Base-by-base conservation (phyloP, 1,140 invertebrate genomes). In the Sipha flava region DNA sequence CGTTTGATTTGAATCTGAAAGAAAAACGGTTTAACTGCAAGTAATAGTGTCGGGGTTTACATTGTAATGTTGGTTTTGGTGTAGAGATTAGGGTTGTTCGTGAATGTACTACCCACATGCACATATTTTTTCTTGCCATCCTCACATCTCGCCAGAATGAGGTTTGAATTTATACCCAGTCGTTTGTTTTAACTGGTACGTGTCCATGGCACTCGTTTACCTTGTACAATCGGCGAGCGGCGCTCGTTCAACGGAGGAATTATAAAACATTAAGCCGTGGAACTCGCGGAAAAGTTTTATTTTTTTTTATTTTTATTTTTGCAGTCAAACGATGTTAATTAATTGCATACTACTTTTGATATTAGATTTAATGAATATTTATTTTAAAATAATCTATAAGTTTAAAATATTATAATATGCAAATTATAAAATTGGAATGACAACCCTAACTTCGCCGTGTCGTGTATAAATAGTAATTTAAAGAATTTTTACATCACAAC, bases 161-260 rank as follows among this genome's bases (percentile, higher is more conserved):
- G 64, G 34, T 66, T 43, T 26, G 64, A 66, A 66, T 66, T 66
- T 66, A 66, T 66, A 66, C 43, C 10, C 14, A 37, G 64, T 66
- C 64, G 64, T 66, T 66, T 31, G n/a, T 66, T 66, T 23, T 66
- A 43, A 66, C 64, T 16, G n/a, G 64, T 43, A 66, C 64, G 64
- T 66, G 64, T 43, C 12, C 62, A 12, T 23, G 34, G 34, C 62
- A 66, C n/a, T 37, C 59, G 59, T 34, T 34, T n/a, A n/a, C 54
- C 23, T 59, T 14, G 26, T 59, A 29, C 29, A 59, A 59, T 2
- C 26, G 14, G 5, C n/a, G n/a, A n/a, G n/a, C n/a, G n/a, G n/a
- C n/a, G n/a, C n/a, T n/a, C n/a, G n/a, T n/a, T n/a, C n/a, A n/a
- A n/a, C n/a, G n/a, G n/a, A n/a, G n/a, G n/a, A n/a, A n/a, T n/a